Percentiles rank a stretch among this genome's conserved stretches.
Evolutionary conservation across 2,797 vertebrate genomes (phyloP).

Genomic region (Chaetophractus vellerosus): DNA sequence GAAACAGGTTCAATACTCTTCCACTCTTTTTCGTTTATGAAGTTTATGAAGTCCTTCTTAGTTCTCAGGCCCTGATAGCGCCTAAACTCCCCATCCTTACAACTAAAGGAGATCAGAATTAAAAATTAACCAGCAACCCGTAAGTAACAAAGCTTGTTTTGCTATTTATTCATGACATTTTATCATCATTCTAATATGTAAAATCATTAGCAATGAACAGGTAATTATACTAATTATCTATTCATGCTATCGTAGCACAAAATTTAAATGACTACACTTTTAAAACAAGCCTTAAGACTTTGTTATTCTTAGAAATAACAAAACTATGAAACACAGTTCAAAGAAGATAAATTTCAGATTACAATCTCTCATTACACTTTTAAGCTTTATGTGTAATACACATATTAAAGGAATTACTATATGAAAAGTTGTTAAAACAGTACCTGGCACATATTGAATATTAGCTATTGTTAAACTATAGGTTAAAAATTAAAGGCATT

Average conservation of each 20-base stretch:
- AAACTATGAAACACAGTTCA: slow-evolving; percentile 37
- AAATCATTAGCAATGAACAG: slow-evolving; percentile 34
- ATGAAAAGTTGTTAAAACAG: slow-evolving; percentile 7
- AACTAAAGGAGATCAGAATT: slow-evolving; percentile 89
- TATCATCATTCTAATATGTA: slow-evolving; percentile 47
- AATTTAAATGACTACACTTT: slow-evolving; percentile 40
- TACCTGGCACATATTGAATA: neutral
- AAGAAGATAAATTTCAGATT: slow-evolving; percentile 24
- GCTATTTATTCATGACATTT: slow-evolving; percentile 61
- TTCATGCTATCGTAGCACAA: neutral
- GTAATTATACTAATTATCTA: slow-evolving; percentile 33
- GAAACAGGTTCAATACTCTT: slow-evolving; percentile 94
- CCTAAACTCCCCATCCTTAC: slow-evolving; percentile 96
- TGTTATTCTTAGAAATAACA: slow-evolving; percentile 36
- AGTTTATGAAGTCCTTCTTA: slow-evolving; percentile 96
- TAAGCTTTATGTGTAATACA: slow-evolving; percentile 19
- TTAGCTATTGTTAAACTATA: slow-evolving; percentile 3
- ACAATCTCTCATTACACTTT: neutral
- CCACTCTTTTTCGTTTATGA: slow-evolving; percentile 97
- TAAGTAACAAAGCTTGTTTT: slow-evolving; percentile 55
- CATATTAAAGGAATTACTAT: neutral
- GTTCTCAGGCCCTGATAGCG: slow-evolving; percentile 96
- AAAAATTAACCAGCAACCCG: slow-evolving; percentile 54
- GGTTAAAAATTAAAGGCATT: slow-evolving; percentile 44
- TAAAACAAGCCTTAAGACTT: neutral